phyloP scores from a whole-genome alignment of 2,113 vertebrate species.

The Cnemophilus loriae region DNA sequence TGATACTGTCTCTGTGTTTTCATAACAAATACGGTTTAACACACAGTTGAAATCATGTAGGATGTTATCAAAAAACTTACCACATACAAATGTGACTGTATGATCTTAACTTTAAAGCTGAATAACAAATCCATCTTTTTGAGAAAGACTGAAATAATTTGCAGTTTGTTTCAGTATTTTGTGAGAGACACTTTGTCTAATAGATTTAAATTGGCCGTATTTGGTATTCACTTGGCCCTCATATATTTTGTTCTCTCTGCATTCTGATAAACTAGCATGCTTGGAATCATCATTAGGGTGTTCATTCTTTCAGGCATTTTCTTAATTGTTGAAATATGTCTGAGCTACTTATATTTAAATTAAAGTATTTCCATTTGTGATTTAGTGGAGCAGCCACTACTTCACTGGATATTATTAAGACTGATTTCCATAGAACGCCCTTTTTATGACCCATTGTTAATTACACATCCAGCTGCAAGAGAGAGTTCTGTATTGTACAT shows the following conservation, averaged over 20 bases:
- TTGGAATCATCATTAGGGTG: conserved; percentile 30
- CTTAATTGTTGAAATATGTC: conserved; percentile 53
- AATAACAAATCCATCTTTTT: neutral
- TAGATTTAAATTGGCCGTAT: conserved; percentile 8
- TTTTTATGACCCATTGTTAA: conserved; percentile 37
- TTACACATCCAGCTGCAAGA: neutral
- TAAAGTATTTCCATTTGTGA: conserved; percentile 50
- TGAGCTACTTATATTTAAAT: conserved; percentile 55
- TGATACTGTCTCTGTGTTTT: neutral
- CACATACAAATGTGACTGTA: neutral
- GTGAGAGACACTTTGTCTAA: neutral
- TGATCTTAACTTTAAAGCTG: neutral
- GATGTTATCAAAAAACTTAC: neutral
- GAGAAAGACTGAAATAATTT: neutral
- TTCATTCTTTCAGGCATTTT: conserved; percentile 41
- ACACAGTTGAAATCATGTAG: neutral
- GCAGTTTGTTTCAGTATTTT: neutral
- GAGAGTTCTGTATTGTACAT: neutral
- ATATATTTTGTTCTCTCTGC: neutral
- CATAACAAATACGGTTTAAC: neutral
- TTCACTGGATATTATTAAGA: conserved; percentile 6
- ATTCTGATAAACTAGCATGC: conserved; percentile 19
- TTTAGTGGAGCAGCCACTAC: conserved; percentile 34
- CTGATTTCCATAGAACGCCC: conserved; percentile 28
- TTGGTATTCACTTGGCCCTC: conserved; percentile 29